phyloP scores from a whole-genome alignment of 2,888 invertebrate genomes.

The Trichogramma evanescens region DNA sequence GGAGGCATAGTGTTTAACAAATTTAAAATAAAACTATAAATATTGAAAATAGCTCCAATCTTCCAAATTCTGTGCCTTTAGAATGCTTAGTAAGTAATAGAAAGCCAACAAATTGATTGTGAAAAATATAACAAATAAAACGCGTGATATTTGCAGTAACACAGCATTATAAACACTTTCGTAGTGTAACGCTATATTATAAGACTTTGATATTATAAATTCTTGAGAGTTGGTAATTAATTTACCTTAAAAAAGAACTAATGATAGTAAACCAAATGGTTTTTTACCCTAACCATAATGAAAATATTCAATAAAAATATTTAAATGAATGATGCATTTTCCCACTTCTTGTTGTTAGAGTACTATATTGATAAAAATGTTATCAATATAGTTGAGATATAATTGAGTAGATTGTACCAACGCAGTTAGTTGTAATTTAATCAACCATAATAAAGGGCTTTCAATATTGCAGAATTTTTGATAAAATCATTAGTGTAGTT shows the following conservation, averaged over 20 bases:
- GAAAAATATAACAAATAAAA: slow-evolving; percentile 7
- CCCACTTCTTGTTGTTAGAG: too few species aligned
- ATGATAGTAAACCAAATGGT: slow-evolving; percentile 6
- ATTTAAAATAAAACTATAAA: slow-evolving; percentile 5
- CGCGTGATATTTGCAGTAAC: slow-evolving; percentile 4
- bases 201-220: too few species aligned
- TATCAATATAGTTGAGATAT: too few species aligned
- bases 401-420: too few species aligned
- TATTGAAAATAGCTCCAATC: slow-evolving; percentile 21
- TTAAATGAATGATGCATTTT: too few species aligned
- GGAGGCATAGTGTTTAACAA: too few species aligned
- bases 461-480: slow-evolving; percentile 11
- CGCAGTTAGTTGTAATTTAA: too few species aligned
- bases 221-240: slow-evolving; percentile 6
- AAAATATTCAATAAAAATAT: too few species aligned
- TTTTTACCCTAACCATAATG: too few species aligned
- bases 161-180: slow-evolving; percentile 4
- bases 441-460: slow-evolving; percentile 4
- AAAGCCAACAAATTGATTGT: slow-evolving; percentile 12
- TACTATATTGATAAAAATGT: too few species aligned
- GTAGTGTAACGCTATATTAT: too few species aligned
- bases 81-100: slow-evolving; percentile 19
- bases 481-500: slow-evolving; percentile 10
- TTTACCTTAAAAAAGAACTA: slow-evolving; percentile 1
- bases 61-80: slow-evolving; percentile 33